Base-by-base conservation (phyloP, 2,888 invertebrate genomes). In the Brachyptera putata region DNA sequence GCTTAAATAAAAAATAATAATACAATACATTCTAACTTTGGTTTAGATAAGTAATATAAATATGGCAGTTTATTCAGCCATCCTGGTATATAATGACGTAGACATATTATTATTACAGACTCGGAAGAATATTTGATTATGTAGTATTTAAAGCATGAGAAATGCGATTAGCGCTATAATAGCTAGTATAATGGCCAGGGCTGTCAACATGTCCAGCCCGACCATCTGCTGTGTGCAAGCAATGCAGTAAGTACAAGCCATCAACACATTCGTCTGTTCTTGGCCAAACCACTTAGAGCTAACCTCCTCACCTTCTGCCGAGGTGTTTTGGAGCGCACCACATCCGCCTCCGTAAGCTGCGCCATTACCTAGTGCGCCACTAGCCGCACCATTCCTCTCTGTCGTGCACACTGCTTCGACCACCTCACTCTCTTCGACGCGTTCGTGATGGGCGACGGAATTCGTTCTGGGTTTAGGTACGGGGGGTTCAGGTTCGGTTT, bases 181-280 rank as follows among this genome's bases (percentile, higher is more conserved):
- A 72, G 89, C 88, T 75, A 89, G 80, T 73, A 89, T 76, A 18
- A 89, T 80, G 75, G 87, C 84, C 75, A 88, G 80, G 74, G 87
- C 78, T 72, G 87, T 84, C 77, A 87, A 80, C 53, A 34, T 36
- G 16, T 53, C 53, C 76, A 86, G 79, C 69, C 85, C 84, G 71
- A 85, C 83, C 74, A 88, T 76, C 75, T 85, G 83, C 73, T 84
- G 84, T 67, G 82, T 79, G 75, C 84, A 81, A 81, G 85, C 83
- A 79, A 85, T 73, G 72, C 86, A 84, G 79, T 86, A 85, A 71
- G 86, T 82, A 79, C 86, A 87, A 83, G 87, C 86, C 80, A 88
- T 79, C 78, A 69, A 63, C 61, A 70, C 62, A 39, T 25, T 30
- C 24, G 16, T 25, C 34, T 43, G 30, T 41, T 48, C 37, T 13